phyloP scores from a whole-genome alignment of 2,113 vertebrate genomes.

The Sebastes fasciatus region DNA sequence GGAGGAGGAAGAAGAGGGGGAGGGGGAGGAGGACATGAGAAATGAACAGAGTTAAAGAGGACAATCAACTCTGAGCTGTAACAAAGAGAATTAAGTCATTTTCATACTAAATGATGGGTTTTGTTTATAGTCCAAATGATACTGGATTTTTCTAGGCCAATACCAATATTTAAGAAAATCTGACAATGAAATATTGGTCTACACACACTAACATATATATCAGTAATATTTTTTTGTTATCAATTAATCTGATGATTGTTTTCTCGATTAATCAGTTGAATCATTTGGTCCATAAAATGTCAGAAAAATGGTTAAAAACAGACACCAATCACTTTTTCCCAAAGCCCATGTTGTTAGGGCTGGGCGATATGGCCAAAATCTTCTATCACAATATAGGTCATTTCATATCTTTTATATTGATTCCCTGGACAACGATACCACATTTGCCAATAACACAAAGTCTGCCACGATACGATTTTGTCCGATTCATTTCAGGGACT shows the following conservation, averaged over 20 bases:
- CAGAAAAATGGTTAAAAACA: neutral
- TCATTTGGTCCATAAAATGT: neutral
- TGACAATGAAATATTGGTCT: neutral
- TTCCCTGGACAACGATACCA: too few relatives aligned
- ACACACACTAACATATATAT: too few relatives aligned
- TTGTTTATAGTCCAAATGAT: neutral
- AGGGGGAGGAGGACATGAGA: conserved; percentile 16
- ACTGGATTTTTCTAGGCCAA: neutral
- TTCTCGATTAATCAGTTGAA: neutral
- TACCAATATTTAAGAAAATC: neutral
- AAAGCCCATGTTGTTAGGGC: too few relatives aligned
- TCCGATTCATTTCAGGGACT: too few relatives aligned
- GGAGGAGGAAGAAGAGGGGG: neutral
- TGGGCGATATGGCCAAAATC: too few relatives aligned
- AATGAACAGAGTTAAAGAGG: conserved; percentile 45
- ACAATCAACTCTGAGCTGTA: conserved; percentile 28
- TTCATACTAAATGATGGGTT: neutral
- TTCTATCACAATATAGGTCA: too few relatives aligned
- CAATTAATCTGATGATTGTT: neutral
- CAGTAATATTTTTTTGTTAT: neutral
- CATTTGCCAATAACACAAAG: too few relatives aligned
- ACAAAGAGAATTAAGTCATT: conserved; percentile 20
- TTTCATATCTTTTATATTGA: too few relatives aligned
- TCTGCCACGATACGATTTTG: too few relatives aligned
- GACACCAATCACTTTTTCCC: too few relatives aligned